Conservation (phyloP, 2,113 vertebrate genomes). For the Nansenia antarctica region DNA sequence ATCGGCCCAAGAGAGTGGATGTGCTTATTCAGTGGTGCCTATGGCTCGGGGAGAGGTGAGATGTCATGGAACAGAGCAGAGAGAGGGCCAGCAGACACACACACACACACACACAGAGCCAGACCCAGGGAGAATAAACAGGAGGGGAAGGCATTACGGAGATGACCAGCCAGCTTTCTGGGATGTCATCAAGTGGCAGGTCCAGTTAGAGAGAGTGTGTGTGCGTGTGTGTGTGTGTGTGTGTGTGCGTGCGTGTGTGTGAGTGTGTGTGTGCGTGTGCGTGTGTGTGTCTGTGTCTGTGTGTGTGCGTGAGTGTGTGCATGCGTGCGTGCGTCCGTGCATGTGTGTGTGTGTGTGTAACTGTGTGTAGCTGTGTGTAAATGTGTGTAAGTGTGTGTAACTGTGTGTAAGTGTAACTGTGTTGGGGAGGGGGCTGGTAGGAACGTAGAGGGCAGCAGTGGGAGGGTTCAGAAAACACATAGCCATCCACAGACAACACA, state of each 20-base stretch:
- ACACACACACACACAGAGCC: background rate
- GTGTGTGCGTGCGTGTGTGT: background rate
- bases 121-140: conserved; percentile 60
- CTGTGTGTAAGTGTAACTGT: too few species aligned
- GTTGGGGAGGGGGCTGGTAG: too few species aligned
- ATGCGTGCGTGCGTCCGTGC: background rate
- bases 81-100: background rate
- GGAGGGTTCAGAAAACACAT: too few species aligned
- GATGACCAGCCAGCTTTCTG: conserved; percentile 54
- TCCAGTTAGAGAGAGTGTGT: conserved; percentile 33
- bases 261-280: background rate
- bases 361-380: too few species aligned
- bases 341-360: too few species aligned
- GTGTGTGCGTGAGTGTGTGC: background rate
- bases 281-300: too few species aligned
- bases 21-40: conserved; percentile 62
- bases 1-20: conserved; percentile 52
- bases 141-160: conserved; percentile 66
- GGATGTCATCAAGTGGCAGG: conserved; percentile 55
- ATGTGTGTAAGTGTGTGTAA: too few species aligned
- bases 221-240: background rate
- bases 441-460: too few species aligned
- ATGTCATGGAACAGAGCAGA: conserved; percentile 43
- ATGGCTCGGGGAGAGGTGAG: conserved; percentile 63
- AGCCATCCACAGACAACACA: too few species aligned